A percentile compares a stretch with the other conserved stretches of the same genome.
phyloP scores from a whole-genome alignment of 2,888 invertebrate species.

The Anagyrus pseudococci region DNA sequence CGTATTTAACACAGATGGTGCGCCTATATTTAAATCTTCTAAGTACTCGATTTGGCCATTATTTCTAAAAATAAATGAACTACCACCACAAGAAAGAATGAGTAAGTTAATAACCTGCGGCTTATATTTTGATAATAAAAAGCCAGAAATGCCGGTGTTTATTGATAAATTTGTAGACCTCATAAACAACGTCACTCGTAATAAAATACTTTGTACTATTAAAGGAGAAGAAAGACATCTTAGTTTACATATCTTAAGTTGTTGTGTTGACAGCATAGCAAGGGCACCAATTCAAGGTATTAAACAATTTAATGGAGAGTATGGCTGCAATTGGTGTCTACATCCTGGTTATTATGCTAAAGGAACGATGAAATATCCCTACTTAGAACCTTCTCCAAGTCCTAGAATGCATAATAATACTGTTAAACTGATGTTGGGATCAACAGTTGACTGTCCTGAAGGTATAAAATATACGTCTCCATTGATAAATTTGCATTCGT shows the following conservation, averaged over 20 bases:
- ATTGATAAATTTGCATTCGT: not conserved
- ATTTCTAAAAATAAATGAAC: conserved; percentile 17
- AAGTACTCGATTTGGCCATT: conserved; percentile 26
- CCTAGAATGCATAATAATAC: not conserved
- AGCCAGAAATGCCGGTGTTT: conserved; percentile 10
- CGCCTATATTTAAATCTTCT: conserved; percentile 7
- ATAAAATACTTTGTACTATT: not conserved
- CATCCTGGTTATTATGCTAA: conserved; percentile 6
- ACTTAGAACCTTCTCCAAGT: not conserved
- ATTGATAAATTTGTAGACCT: conserved; percentile 13
- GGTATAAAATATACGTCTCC: conserved; percentile 7
- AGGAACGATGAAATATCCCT: conserved; percentile 9
- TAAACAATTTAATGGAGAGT: conserved; percentile 10
- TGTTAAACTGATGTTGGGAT: not conserved
- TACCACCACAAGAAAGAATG: not conserved
- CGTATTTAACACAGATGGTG: conserved; percentile 24
- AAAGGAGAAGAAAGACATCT: conserved; percentile 8
- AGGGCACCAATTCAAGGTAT: conserved; percentile 5
- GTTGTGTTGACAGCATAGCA: conserved; percentile 11
- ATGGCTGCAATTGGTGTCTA: conserved; percentile 15
- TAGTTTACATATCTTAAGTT: not conserved
- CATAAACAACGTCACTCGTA: not conserved
- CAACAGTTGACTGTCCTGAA: not conserved
- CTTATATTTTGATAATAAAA: conserved; percentile 10
- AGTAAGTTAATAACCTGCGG: conserved; percentile 2